These are phyloP conservation scores for Omphaloscelis lunosa DNA, from an alignment of 2,888 invertebrate species.

Conservation along the genomic window DNA sequence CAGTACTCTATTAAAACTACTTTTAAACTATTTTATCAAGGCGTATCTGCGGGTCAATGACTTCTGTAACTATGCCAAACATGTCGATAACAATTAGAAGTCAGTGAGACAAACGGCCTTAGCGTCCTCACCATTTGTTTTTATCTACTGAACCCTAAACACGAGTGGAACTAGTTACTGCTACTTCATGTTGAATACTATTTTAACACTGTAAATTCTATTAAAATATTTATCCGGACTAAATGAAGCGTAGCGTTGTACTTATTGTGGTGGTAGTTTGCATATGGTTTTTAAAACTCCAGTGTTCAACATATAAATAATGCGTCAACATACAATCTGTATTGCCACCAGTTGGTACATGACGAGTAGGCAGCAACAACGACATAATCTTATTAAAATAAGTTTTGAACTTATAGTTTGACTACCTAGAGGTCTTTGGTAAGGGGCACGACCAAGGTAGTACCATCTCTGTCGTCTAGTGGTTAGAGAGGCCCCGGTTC, in stretches of 20 bases:
- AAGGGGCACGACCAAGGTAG: not conserved
- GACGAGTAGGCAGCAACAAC: not conserved
- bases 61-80: constrained; percentile 5
- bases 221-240: not conserved
- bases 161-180: not conserved
- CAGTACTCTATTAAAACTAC: not conserved
- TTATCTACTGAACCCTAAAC: not conserved
- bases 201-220: not conserved
- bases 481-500: no score
- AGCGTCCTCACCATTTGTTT: not conserved
- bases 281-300: not conserved
- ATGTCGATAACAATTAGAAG: constrained; percentile 3
- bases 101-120: not conserved
- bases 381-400: not conserved
- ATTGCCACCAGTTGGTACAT: not conserved
- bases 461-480: no score
- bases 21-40: not conserved
- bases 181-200: not conserved
- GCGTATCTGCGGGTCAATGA: no score
- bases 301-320: not conserved
- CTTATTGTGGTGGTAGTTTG: constrained; percentile 6
- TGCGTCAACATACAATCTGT: not conserved
- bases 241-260: constrained; percentile 1
- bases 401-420: not conserved
- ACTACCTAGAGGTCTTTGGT: not conserved